Base-by-base conservation (phyloP, 2,113 vertebrate species). In the Chlorodrepanis virens region DNA sequence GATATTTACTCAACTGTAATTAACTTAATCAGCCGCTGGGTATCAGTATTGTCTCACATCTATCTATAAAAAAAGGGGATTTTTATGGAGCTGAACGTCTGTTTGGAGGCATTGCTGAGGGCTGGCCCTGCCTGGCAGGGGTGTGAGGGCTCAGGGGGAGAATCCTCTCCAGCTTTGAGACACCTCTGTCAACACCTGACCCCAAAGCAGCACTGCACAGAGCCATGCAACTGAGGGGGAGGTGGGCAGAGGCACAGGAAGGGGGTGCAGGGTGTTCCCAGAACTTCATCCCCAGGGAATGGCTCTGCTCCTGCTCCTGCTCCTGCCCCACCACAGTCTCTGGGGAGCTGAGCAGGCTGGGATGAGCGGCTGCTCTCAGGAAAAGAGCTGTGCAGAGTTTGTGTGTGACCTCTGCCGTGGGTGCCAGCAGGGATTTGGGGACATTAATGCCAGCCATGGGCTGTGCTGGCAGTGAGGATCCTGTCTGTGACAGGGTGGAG, bases 21-120 rank as follows among this genome's bases (percentile, higher is more conserved):
- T 97, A 96, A 95, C 96, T 96, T 96, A 95, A 96, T 96, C 95
- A 97, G 76, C 94, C 96, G 96, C 95, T 96, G 95, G 96, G 95
- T 97, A 96, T 96, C 96, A 96, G 83, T 97, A 86, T 97, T 97
- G 96, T 97, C 80, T 96, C 95, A 96, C 92, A 89, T 83, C 93
- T 89, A 89, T 94, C 56, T 44, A 75, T 65, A 14, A 70, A 83
- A 83, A 81, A 88, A 78, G 12, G 25, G 24, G 45, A 50, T 87
- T 92, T 96, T 93, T 83, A 8, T 70, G 94, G 94, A 88, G 64
- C n/a, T 93, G 78, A 54, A 29, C 49, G 59, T n/a, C 31, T 60
- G 16, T 78, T 39, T 70, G 65, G 67, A 49, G 69, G 17, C 47
- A 3, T 37, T 40, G 40, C 53, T 56, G 61, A 47, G 76, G 76